These are phyloP conservation scores for Pseudochaenichthys georgianus DNA, from an alignment of 2,797 vertebrate genomes.

Conservation along the genomic window DNA sequence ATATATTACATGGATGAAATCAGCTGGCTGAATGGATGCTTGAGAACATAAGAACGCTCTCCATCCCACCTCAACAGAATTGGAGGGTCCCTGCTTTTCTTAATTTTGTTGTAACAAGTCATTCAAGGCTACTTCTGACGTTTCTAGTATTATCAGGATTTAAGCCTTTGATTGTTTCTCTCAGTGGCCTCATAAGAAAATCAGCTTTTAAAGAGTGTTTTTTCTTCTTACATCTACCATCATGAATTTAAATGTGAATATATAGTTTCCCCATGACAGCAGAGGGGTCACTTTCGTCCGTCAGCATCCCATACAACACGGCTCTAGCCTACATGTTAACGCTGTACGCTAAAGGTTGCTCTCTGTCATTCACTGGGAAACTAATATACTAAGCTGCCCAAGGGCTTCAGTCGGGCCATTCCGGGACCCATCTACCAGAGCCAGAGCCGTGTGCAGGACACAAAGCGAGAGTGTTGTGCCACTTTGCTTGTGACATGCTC, in stretches of 20 bases:
- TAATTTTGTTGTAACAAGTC: neutral
- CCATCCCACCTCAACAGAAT: conserved; percentile 28
- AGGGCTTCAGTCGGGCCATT: conserved; percentile 67
- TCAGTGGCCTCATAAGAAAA: conserved; percentile 5
- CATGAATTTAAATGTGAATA: conserved; percentile 10
- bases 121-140: conserved; percentile 19
- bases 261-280: neutral
- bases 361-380: conserved; percentile 71
- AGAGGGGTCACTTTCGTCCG: conserved; percentile 34
- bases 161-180: conserved; percentile 4
- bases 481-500: conserved; percentile 55
- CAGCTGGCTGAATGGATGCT: conserved; percentile 48
- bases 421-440: conserved; percentile 60
- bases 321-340: conserved; percentile 64
- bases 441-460: conserved; percentile 54
- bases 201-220: neutral
- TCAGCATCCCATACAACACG: conserved; percentile 31
- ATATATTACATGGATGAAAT: conserved; percentile 62
- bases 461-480: conserved; percentile 50
- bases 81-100: neutral
- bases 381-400: conserved; percentile 79
- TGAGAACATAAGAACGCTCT: conserved; percentile 32
- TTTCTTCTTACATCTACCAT: neutral
- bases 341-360: conserved; percentile 59
- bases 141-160: conserved; percentile 5